Base-by-base conservation (phyloP, 1,140 invertebrate genomes). In the Drosophila quadrilineata region DNA sequence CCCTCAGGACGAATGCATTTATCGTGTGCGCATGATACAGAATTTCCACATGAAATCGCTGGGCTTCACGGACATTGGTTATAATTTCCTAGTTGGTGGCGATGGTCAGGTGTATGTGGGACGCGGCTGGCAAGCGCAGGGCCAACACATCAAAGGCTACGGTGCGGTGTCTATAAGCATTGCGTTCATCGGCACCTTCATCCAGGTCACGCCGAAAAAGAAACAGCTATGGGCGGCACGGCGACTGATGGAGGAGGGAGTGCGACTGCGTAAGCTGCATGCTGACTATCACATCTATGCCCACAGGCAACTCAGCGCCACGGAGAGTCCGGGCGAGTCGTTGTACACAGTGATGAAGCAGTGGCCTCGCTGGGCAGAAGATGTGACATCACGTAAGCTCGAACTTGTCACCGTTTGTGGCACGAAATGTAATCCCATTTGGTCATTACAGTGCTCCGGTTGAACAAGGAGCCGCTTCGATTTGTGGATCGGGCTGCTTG, bases 51-150 rank as follows among this genome's bases (percentile, higher is more conserved):
- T 94, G 66, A 91, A 92, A 38, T 77, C 72, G 0, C 89, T 89
- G 6, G 75, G 88, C 0, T 91, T 92, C 91, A 79, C 82, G 12
- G 94, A 94, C 64, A 94, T 94, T 26, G 93, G 33, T 0, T 95
- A 95, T 69, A 96, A 94, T 76, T 97, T 96, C 73, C 84, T 96
- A 1, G 91, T 96, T 1, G 95, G 94, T 0, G 94, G 94, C 19
- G 94, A 95, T 77, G 94, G 94, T 0, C 91, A 91, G 2, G 92
- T 92, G 0, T 95, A 94, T 88, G 92, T 92, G 82, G 94, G 93
- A 0, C 89, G 91, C 10, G 94, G 94, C 1, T 95, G 94, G 94
- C 91, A 93, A 59, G 87, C 87, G 5, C 84, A 92, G 3, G 94
- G 94, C 0, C 91, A 93, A 1, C 94, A 95, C 69, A 92, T 93